Conservation (phyloP, 2,113 vertebrate species). For the Ramphastos sulfuratus region DNA sequence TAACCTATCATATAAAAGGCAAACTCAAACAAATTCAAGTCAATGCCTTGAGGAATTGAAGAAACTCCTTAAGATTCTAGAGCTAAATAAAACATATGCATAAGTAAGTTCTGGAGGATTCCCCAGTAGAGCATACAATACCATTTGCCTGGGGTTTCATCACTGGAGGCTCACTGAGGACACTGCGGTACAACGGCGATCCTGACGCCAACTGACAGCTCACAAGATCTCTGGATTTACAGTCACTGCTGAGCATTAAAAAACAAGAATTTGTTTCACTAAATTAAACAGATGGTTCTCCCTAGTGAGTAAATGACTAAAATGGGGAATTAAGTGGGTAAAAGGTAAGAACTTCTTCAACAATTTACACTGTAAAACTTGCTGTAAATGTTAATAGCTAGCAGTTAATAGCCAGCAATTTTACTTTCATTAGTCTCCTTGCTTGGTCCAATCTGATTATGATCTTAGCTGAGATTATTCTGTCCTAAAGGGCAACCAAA, state of each 20-base stretch:
- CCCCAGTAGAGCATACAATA: constrained; percentile 40
- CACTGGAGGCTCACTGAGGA: constrained; percentile 7
- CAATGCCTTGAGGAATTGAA: neutral
- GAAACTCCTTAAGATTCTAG: neutral
- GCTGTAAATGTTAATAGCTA: neutral
- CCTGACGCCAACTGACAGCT: constrained; percentile 8
- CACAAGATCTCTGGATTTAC: neutral
- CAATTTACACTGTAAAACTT: neutral
- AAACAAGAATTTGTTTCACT: neutral
- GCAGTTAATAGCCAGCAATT: neutral
- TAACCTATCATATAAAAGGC: neutral
- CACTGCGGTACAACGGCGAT: neutral
- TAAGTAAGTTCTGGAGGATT: neutral
- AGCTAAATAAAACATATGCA: neutral
- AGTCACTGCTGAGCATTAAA: constrained; percentile 50
- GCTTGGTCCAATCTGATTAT: neutral
- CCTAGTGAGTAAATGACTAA: neutral
- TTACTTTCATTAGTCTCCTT: neutral
- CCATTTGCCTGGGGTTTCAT: constrained; percentile 62
- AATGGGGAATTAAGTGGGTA: neutral
- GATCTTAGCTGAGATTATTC: neutral
- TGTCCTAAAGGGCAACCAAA: neutral
- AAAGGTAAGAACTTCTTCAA: neutral
- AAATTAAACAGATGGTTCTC: neutral
- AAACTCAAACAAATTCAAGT: neutral